Percentiles rank a stretch among this genome's conserved stretches.
Evolutionary conservation across 2,797 vertebrate species (phyloP).

Genomic region (Cephalopachus bancanus): DNA sequence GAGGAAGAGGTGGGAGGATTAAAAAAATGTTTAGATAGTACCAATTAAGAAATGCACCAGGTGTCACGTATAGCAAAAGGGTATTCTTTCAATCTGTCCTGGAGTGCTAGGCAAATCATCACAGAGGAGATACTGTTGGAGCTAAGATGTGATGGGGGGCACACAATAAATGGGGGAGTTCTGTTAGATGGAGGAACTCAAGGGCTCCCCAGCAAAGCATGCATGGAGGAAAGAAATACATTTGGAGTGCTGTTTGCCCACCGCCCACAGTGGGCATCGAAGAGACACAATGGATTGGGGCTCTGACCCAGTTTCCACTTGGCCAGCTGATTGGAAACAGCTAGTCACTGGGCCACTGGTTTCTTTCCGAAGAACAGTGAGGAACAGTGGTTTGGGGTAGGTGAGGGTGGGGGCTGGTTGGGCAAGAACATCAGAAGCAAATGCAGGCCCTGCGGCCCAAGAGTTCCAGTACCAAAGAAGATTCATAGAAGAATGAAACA

Average conservation of each 20-base stretch:
- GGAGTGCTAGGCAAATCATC: neutral
- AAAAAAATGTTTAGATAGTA: no score
- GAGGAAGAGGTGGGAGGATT: no score
- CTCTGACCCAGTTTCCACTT: slow-evolving; percentile 70
- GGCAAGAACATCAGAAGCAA: slow-evolving; percentile 51
- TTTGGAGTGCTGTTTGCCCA: neutral
- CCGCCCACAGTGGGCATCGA: neutral
- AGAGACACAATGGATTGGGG: neutral
- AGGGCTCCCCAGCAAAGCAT: fast-evolving
- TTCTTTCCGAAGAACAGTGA: slow-evolving; percentile 61
- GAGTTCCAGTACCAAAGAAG: slow-evolving; percentile 6
- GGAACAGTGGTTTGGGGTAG: slow-evolving; percentile 54
- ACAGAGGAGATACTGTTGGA: neutral
- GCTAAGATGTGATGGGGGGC: neutral
- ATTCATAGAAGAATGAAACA: neutral
- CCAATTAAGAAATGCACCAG: neutral
- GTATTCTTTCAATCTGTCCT: neutral
- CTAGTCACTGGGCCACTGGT: slow-evolving; percentile 42
- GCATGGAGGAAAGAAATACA: neutral
- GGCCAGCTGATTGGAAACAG: slow-evolving; percentile 66
- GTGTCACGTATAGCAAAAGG: neutral
- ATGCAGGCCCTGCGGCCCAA: neutral
- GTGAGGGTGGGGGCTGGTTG: neutral
- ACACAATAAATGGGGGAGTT: fast-evolving
- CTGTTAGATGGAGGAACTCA: neutral